These are phyloP conservation scores for Turritopsis dohrnii DNA, from an alignment of 30 jellyfish, hydroid and myxozoan species.

Conservation along the genomic window DNA sequence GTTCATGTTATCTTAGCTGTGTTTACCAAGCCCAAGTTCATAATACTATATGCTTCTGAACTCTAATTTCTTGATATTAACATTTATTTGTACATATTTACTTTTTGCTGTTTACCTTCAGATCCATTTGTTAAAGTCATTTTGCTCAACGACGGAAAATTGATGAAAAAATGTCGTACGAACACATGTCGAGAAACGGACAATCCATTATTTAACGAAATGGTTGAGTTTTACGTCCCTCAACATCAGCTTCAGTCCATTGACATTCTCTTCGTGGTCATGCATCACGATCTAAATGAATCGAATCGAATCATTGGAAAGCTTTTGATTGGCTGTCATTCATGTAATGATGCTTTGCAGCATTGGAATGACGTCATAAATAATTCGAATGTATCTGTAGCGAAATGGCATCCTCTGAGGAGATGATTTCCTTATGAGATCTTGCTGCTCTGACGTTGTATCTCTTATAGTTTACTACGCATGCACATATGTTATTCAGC, in stretches of 20 bases:
- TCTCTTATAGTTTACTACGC: no score
- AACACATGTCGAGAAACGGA: constrained; percentile 7
- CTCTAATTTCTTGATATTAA: no score
- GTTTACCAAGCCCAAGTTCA: no score
- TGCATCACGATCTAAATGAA: constrained; percentile 14
- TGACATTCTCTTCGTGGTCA: constrained; percentile 21
- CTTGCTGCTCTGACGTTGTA: no score
- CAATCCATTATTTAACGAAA: constrained; percentile 38
- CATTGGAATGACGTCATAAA: constrained; percentile 34
- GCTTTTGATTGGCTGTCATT: constrained; percentile 33
- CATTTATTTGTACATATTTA: not conserved
- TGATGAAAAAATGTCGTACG: constrained; percentile 16
- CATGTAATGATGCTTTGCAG: not conserved
- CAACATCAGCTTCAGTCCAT: constrained; percentile 19
- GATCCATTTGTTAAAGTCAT: constrained; percentile 36
- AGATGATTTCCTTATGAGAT: not conserved
- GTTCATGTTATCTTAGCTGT: no score
- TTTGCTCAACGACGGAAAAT: constrained; percentile 39
- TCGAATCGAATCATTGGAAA: constrained; percentile 25
- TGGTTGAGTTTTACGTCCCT: constrained; percentile 40
- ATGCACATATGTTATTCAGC: no score
- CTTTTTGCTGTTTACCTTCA: not conserved
- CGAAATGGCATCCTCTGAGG: constrained; percentile 34
- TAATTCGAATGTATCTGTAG: constrained; percentile 23
- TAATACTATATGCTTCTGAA: not conserved